Evolutionary conservation across 2,797 vertebrate genomes (phyloP).

Genomic region (Gobio occitaniae): DNA sequence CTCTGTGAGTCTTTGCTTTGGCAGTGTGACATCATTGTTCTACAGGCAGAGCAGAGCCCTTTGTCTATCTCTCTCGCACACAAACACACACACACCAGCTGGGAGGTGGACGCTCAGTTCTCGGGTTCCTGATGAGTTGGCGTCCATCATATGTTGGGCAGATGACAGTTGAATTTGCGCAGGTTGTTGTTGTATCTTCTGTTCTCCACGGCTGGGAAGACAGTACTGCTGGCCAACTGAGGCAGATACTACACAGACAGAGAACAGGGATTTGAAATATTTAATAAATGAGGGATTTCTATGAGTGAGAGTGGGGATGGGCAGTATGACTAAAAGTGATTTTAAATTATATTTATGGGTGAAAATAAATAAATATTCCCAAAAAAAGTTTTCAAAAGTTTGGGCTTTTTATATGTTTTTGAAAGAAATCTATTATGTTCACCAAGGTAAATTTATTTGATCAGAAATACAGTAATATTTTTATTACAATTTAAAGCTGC

Average conservation of each 20-base stretch:
- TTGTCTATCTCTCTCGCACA: conserved; percentile 47
- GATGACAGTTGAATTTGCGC: conserved; percentile 87
- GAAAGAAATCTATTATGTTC: neutral
- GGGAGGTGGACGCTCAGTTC: neutral
- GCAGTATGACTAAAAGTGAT: neutral
- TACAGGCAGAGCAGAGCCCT: conserved; percentile 57
- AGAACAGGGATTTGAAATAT: neutral
- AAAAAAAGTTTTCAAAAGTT: neutral
- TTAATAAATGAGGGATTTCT: neutral
- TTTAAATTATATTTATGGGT: neutral
- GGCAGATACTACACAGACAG: conserved; percentile 82
- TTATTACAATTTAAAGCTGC: neutral
- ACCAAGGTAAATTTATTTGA: neutral
- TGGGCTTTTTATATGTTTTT: neutral
- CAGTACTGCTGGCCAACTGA: conserved; percentile 85
- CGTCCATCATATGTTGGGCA: conserved; percentile 87
- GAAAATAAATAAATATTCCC: neutral
- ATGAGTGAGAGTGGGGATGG: neutral
- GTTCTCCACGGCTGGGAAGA: conserved; percentile 88
- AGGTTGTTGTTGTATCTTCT: conserved; percentile 87
- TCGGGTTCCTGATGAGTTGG: neutral
- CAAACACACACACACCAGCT: conserved; percentile 27
- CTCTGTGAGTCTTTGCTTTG: conserved; percentile 50
- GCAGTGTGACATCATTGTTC: conserved; percentile 54
- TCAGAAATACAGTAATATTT: neutral